Conservation (phyloP, 92 coral and sea anemone species). For the Pocillopora meandrina region DNA sequence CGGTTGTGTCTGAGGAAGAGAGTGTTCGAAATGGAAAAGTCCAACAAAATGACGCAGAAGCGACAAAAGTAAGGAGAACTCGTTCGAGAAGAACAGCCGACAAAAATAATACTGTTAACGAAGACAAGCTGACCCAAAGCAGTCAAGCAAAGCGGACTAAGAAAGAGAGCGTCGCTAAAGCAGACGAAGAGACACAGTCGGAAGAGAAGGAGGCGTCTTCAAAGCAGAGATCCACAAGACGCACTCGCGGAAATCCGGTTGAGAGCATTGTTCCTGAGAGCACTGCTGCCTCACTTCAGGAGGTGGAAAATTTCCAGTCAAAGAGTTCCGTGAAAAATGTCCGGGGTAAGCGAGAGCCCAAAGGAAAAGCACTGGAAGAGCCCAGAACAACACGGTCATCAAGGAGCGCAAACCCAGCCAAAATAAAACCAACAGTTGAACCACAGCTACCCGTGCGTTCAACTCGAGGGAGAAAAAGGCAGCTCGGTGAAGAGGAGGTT, state of each 20-base stretch:
- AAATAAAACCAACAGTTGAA: background rate
- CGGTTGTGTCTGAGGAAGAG: background rate
- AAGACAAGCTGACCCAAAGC: background rate
- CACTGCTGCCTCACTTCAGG: background rate
- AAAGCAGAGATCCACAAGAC: background rate
- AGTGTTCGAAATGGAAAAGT: background rate
- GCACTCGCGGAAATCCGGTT: background rate
- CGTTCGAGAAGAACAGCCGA: background rate
- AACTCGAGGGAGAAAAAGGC: slow-evolving; percentile 13
- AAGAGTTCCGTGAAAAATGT: background rate
- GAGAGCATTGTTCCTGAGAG: background rate
- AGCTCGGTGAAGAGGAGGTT: background rate
- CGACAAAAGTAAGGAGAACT: background rate
- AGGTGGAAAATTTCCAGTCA: background rate
- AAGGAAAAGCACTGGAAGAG: background rate
- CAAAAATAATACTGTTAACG: background rate
- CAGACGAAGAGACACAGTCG: background rate
- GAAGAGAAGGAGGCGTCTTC: background rate
- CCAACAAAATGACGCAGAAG: background rate
- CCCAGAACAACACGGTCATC: background rate
- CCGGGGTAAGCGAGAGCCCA: background rate
- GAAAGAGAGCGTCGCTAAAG: background rate
- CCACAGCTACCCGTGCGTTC: background rate
- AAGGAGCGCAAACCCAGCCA: background rate
- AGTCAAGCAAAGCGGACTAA: background rate